Base-by-base conservation (phyloP, 1,140 invertebrate genomes). In the Achroia grisella region DNA sequence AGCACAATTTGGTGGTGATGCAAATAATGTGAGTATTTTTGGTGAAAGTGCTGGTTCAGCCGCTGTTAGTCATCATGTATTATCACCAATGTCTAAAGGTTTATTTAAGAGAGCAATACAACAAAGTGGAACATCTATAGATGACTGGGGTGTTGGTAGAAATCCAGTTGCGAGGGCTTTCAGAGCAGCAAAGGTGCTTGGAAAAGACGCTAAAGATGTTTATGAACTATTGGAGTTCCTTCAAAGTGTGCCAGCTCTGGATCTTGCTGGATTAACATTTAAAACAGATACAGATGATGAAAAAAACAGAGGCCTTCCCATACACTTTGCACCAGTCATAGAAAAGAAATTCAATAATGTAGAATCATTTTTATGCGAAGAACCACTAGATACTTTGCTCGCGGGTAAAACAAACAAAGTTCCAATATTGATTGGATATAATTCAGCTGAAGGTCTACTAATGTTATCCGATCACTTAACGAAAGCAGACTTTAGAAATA, bases 1-100 rank as follows among this genome's bases (percentile, higher is more conserved):
- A 14, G 56, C 10, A 4, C 45, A 64, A 1, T 92, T 92, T 67
- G 90, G 90, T 32, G 91, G 91, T 10, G 89, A 93, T 76, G 84
- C 89, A 0, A 75, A 85, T 8, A 62, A 62, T 17, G 86, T 92
- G 0, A 91, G 89, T 4, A 75, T 89, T 1, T 51, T 68, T 5
- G 91, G 90, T 10, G 84, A 89, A 41, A 88, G 87, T 52, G 89
- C 88, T 10, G 90, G 90, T 2, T 78, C 75, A 0, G 83, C 84
- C 27, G 85, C 84, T 28, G 71, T 80, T 4, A 64, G 70, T 36
- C 64, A 86, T 6, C 89, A 90, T 55, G 54, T 89, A 44, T 27
- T 90, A 4, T 89, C 89, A 9, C 88, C 88, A 8, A 78, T 89
- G 73, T 87, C 87, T 0, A 71, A 64, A 73, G 83, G 81, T 1